phyloP scores from a whole-genome alignment of 2,113 vertebrate species.

The Rynchops niger region DNA sequence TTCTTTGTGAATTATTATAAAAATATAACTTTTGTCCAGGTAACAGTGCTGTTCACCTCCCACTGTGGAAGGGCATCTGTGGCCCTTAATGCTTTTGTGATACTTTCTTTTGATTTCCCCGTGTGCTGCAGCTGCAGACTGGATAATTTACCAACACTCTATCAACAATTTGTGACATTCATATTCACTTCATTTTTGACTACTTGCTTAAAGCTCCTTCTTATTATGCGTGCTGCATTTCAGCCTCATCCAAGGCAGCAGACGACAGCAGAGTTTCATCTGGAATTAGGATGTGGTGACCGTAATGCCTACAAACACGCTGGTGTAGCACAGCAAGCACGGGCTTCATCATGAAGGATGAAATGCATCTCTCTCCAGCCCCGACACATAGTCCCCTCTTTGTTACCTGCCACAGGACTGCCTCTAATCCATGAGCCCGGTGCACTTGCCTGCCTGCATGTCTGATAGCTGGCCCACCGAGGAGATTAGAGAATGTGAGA shows the following conservation, averaged over 20 bases:
- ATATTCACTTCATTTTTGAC: not conserved
- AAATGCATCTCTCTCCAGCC: not conserved
- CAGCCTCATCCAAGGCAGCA: not conserved
- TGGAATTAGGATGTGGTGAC: not conserved
- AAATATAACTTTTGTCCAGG: not conserved
- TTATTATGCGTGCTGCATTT: not conserved
- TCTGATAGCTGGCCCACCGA: not conserved
- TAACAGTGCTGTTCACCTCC: not conserved
- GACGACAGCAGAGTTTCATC: not conserved
- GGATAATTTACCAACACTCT: not conserved
- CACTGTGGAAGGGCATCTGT: not conserved
- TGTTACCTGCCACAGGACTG: not conserved
- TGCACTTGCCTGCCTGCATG: not conserved
- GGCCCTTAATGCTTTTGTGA: not conserved
- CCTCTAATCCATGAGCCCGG: not conserved
- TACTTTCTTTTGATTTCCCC: not conserved
- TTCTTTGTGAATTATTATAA: not conserved
- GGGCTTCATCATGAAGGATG: not conserved
- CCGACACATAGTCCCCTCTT: accelerated
- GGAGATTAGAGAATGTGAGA: not conserved
- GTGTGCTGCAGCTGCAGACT: not conserved
- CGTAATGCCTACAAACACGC: not conserved
- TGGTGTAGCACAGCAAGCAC: not conserved
- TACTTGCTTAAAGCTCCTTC: not conserved
- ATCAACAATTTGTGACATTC: not conserved